phyloP scores from a whole-genome alignment of 2,113 vertebrate genomes.

The Falcunculus frontatus region DNA sequence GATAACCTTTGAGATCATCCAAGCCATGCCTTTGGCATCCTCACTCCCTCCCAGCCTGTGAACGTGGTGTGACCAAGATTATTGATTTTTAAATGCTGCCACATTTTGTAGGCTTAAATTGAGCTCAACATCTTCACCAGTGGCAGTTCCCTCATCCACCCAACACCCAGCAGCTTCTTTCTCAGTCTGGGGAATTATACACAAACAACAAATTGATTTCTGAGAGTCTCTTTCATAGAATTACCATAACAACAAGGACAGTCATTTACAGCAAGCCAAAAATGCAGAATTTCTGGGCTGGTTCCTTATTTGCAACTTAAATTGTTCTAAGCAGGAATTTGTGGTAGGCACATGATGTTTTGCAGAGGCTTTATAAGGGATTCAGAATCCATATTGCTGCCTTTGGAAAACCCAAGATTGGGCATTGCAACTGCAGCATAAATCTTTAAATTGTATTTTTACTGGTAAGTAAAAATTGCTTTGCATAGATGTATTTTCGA shows the following conservation, averaged over 20 bases:
- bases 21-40: neutral
- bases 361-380: neutral
- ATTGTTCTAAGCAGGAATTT: neutral
- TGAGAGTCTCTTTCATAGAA: neutral
- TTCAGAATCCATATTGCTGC: neutral
- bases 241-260: slow-evolving; percentile 26
- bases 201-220: slow-evolving; percentile 14
- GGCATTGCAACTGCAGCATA: neutral
- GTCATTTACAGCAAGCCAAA: neutral
- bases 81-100: neutral
- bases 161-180: neutral
- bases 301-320: neutral
- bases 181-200: neutral
- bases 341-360: neutral
- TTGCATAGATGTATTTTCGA: neutral
- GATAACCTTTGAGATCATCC: neutral
- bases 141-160: neutral
- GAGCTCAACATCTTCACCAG: neutral
- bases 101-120: neutral
- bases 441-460: neutral
- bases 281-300: neutral
- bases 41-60: neutral
- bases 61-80: neutral
- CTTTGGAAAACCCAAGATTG: neutral
- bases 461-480: neutral